phyloP scores from a whole-genome alignment of 2,888 invertebrate genomes.

The Syritta pipiens region DNA sequence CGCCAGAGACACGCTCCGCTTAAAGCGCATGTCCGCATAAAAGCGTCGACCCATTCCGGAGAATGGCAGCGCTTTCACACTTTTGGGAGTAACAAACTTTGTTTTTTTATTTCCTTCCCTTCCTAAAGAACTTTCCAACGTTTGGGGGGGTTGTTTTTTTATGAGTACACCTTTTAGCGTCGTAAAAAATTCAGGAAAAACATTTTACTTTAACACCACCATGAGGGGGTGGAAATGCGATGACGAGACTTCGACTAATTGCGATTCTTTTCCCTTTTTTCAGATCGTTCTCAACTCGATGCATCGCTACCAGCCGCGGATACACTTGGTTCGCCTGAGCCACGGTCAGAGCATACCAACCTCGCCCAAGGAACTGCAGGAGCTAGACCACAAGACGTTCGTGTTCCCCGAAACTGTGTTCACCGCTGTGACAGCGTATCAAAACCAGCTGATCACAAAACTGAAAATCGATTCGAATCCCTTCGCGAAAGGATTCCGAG shows the following conservation, averaged over 20 bases:
- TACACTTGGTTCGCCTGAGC: constrained; percentile 94
- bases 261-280: constrained; percentile 36
- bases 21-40: constrained; percentile 53
- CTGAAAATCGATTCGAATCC: constrained; percentile 99
- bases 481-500: constrained; percentile 98
- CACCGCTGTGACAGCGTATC: constrained; percentile 99
- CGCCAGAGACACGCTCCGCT: neutral
- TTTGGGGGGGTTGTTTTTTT: neutral
- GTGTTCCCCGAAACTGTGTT: constrained; percentile 99
- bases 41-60: neutral
- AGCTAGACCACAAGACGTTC: constrained; percentile 96
- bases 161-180: neutral
- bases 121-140: neutral
- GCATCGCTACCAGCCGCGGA: constrained; percentile 99
- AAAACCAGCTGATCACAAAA: constrained; percentile 99
- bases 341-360: constrained; percentile 89
- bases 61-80: constrained; percentile 36
- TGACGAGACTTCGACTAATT: neutral
- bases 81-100: constrained; percentile 55
- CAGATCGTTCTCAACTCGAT: constrained; percentile 99
- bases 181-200: constrained; percentile 4
- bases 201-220: constrained; percentile 10
- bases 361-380: constrained; percentile 88
- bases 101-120: constrained; percentile 5
- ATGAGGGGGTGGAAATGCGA: neutral